Evolutionary conservation across 2,797 vertebrate species (phyloP).

Genomic region (Lycodopsis pacificus): DNA sequence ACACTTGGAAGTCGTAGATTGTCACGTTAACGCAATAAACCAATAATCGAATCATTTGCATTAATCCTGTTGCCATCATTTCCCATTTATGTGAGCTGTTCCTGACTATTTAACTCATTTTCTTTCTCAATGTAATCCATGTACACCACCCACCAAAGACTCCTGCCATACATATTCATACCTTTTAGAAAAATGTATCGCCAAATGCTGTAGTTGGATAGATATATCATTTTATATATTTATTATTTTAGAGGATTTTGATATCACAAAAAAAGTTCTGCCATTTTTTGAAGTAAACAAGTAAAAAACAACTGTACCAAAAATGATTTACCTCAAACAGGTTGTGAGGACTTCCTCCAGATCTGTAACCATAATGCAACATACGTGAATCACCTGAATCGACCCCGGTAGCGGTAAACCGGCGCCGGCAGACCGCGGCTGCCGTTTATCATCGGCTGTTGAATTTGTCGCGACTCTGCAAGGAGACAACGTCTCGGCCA

Average conservation of each 20-base stretch:
- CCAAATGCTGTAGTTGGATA: not conserved
- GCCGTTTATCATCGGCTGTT: slow-evolving; percentile 34
- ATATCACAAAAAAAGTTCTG: not conserved
- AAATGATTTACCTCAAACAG: not conserved
- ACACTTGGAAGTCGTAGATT: not conserved
- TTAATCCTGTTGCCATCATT: slow-evolving; percentile 28
- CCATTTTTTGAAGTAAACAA: not conserved
- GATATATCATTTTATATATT: not conserved
- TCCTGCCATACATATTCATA: slow-evolving; percentile 1
- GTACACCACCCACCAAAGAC: not conserved
- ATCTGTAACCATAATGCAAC: not conserved
- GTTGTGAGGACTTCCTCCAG: not conserved
- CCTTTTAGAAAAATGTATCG: not conserved
- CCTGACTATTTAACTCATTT: not conserved
- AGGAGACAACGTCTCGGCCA: slow-evolving; percentile 16
- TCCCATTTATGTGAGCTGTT: not conserved
- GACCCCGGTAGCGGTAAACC: slow-evolving; percentile 12
- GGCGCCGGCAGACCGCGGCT: not conserved
- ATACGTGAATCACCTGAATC: not conserved
- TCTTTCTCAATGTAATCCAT: slow-evolving; percentile 15
- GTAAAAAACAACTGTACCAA: not conserved
- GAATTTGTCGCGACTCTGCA: slow-evolving; percentile 39
- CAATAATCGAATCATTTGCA: slow-evolving; percentile 7
- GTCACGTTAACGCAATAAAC: slow-evolving; percentile 8
- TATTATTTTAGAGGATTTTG: not conserved